A percentile compares a stretch with the other conserved stretches of the same genome.
Conservation (phyloP, 1,140 invertebrate genomes). For the Dendroctonus valens region DNA sequence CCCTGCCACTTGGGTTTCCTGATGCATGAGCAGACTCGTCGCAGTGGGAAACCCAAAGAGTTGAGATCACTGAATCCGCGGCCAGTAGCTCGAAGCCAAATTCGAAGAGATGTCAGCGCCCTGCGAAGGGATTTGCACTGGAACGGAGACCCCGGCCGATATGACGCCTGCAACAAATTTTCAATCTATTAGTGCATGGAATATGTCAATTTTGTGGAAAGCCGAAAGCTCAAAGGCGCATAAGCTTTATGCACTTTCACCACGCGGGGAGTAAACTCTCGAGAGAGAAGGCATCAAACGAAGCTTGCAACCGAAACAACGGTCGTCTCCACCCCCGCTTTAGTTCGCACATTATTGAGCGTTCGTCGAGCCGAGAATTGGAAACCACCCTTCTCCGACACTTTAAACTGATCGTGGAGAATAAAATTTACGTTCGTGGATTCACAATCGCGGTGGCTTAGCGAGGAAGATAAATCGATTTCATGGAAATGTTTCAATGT, state of each 20-base stretch:
- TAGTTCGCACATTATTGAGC: slow-evolving; percentile 52
- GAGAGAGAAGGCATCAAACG: slow-evolving; percentile 44
- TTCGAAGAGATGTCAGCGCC: slow-evolving; percentile 81
- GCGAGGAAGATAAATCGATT: slow-evolving; percentile 31
- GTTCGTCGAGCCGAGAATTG: slow-evolving; percentile 50
- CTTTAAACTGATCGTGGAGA: slow-evolving; percentile 52
- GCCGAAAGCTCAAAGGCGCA: slow-evolving; percentile 3
- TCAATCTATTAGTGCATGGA: neutral
- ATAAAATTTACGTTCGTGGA: slow-evolving; percentile 47
- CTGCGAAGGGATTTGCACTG: slow-evolving; percentile 94
- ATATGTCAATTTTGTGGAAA: neutral
- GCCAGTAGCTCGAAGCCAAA: slow-evolving; percentile 91
- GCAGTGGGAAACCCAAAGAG: slow-evolving; percentile 65
- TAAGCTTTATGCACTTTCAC: slow-evolving; percentile 20
- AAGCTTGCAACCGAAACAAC: slow-evolving; percentile 51
- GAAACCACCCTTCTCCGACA: slow-evolving; percentile 47
- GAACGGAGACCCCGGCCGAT: slow-evolving; percentile 95
- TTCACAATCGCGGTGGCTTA: slow-evolving; percentile 29
- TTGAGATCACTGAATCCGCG: slow-evolving; percentile 90
- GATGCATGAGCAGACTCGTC: slow-evolving; percentile 60
- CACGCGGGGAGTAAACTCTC: neutral
- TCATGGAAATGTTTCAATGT: slow-evolving; percentile 17
- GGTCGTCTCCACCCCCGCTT: slow-evolving; percentile 45
- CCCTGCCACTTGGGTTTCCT: slow-evolving; percentile 57
- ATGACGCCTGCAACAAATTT: slow-evolving; percentile 75